Conservation (phyloP, 2,113 vertebrate species). For the Polypterus senegalus region DNA sequence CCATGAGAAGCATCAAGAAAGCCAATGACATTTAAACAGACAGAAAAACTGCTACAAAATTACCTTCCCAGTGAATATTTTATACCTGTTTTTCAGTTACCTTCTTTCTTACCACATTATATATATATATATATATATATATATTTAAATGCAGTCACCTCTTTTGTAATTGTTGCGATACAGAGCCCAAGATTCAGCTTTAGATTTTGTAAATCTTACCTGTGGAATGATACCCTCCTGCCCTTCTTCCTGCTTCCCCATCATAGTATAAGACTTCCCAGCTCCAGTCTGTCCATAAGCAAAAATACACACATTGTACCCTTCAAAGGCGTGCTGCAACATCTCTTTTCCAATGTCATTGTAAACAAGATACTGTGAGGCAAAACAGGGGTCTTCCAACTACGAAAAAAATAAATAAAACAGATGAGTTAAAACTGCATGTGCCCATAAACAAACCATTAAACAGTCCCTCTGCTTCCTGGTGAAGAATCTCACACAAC, state of each 20-base stretch:
- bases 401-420: constrained; percentile 26
- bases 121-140: too few species aligned
- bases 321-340: constrained; percentile 90
- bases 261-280: constrained; percentile 98
- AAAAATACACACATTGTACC: constrained; percentile 97
- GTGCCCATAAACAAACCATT: not conserved
- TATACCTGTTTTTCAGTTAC: too few species aligned
- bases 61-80: too few species aligned
- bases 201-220: constrained; percentile 45
- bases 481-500: too few species aligned
- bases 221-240: constrained; percentile 96
- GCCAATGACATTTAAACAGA: too few species aligned
- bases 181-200: not conserved
- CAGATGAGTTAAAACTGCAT: not conserved
- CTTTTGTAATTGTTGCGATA: too few species aligned
- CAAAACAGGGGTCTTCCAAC: constrained; percentile 85
- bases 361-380: constrained; percentile 85
- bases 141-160: too few species aligned
- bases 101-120: too few species aligned
- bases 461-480: too few species aligned
- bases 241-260: constrained; percentile 96
- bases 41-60: too few species aligned
- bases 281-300: constrained; percentile 96
- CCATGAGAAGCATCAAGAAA: too few species aligned
- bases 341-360: constrained; percentile 98